Evolutionary conservation across 1,140 invertebrate genomes (phyloP), one percentile per base, ranked within the genome.

Genomic region (Asbolus verrucosus): DNA sequence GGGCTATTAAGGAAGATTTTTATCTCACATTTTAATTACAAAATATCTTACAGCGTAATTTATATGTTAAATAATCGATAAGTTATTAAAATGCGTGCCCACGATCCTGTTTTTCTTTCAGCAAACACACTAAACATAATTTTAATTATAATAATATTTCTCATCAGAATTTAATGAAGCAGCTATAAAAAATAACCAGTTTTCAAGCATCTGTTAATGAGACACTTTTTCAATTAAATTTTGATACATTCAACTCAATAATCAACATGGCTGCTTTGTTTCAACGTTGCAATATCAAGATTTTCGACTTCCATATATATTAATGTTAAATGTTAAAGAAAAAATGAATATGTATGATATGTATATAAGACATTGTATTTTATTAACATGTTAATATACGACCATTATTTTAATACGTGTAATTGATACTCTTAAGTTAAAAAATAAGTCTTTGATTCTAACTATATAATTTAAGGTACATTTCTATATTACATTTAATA

Each of bases 21-120:
- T 68, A 71, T 71, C 70, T 59, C 54, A 62, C 50, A 67, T 68
- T 71, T 71, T 68, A 71, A 71, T 71, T 71, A 71, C 54, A 54
- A 68, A 67, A 68, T 62, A 67, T 43, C 65, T 60, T 60, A 50
- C 46, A 41, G 16, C 27, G 31, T 65, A 70, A 70, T 70, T 65
- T 70, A 70, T 65, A 70, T 70, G 61, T 65, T 54, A 65, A 70
- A 54, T 70, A 70, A 70, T 70, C 69, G 69, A 70, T 70, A 27
- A 61, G 69, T 70, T 65, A 70, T 70, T 70, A 70, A 70, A 70
- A 70, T 70, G 61, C 69, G 59, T 38, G 43, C 41, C 46, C 69
- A 70, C 69, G 69, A 36, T 46, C 59, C 36, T 65, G 69, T 24
- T 60, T 70, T 38, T 67, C 38, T 54, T 65, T 63, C 31, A 46